Percentiles rank a stretch among this genome's conserved stretches.
Evolutionary conservation across 2,113 vertebrate genomes (phyloP).

Genomic region (Forbesichthys agassizii): DNA sequence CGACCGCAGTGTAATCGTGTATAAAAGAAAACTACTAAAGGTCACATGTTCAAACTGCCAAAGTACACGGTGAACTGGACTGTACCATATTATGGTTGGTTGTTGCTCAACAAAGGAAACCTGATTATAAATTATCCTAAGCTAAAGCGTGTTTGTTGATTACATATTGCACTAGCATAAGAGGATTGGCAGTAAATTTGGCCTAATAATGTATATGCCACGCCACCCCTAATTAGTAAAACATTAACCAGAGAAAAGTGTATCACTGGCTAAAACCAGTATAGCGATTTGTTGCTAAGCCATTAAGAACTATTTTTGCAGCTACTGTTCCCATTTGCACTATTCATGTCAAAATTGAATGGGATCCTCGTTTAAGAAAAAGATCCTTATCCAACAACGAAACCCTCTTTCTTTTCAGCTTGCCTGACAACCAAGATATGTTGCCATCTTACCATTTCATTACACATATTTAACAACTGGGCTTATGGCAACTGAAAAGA

Average conservation of each 20-base stretch:
- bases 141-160: background rate
- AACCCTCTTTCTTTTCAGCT: constrained; percentile 15
- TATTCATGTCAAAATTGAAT: constrained; percentile 6
- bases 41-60: background rate
- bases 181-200: constrained; percentile 1
- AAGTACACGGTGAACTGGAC: constrained; percentile 1
- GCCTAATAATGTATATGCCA: background rate
- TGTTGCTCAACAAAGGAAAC: background rate
- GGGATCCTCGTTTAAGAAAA: constrained; percentile 15
- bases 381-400: constrained; percentile 19
- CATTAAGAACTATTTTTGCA: constrained; percentile 5
- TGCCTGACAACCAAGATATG: constrained; percentile 30
- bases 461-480: constrained; percentile 51
- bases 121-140: background rate
- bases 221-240: background rate
- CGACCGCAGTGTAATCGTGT: too few relatives aligned
- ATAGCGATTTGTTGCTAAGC: constrained; percentile 6
- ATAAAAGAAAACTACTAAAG: too few relatives aligned
- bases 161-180: background rate
- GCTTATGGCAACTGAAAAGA: constrained; percentile 20
- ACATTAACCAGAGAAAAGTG: background rate
- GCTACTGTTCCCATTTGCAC: constrained; percentile 22
- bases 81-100: background rate
- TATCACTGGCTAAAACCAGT: constrained; percentile 16
- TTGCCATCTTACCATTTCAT: constrained; percentile 44